Conservation (phyloP, 2,113 vertebrate species). For the Daubentonia madagascariensis region DNA sequence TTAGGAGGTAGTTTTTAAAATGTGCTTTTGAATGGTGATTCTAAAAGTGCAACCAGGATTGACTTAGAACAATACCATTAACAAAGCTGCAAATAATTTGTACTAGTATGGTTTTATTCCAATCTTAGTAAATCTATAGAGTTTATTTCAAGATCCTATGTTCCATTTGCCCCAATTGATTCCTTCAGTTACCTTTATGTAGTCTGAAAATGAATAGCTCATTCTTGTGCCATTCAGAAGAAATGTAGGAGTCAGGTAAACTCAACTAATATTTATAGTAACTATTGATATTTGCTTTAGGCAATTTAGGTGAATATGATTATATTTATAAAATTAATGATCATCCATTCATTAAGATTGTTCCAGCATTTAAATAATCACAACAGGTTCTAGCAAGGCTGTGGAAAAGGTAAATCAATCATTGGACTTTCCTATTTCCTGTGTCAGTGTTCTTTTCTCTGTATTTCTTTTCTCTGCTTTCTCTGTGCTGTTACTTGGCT, state of each 20-base stretch:
- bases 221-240: conserved; percentile 41
- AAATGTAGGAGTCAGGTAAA: background rate
- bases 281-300: background rate
- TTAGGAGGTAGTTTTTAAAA: background rate
- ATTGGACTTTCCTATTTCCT: background rate
- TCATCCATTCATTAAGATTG: conserved; percentile 14
- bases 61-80: background rate
- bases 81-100: background rate
- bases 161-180: conserved; percentile 39
- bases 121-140: background rate
- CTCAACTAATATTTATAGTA: background rate
- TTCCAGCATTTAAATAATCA: conserved; percentile 13
- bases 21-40: background rate
- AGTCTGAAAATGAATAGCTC: conserved; percentile 7
- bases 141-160: conserved; percentile 30
- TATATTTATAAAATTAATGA: background rate
- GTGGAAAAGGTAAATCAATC: background rate
- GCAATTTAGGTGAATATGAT: conserved; percentile 25
- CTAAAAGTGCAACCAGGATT: background rate
- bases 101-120: conserved; percentile 26
- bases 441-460: background rate
- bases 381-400: background rate
- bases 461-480: conserved; percentile 2
- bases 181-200: background rate
- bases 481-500: background rate